phyloP scores from a whole-genome alignment of 2,113 vertebrate genomes.

The Corvus hawaiiensis region DNA sequence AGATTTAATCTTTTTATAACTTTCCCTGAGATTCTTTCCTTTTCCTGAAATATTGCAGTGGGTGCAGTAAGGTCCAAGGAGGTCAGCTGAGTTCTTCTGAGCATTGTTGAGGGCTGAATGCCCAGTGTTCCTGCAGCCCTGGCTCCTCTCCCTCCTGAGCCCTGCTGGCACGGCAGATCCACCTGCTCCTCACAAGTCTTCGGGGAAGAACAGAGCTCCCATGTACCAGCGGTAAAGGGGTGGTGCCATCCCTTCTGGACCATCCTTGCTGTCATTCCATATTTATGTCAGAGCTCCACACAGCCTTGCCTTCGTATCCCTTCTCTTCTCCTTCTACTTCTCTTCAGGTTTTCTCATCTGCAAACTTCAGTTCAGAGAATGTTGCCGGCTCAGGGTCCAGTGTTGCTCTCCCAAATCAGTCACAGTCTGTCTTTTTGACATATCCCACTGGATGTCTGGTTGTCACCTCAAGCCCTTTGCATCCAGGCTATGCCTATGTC shows the following conservation, averaged over 20 bases:
- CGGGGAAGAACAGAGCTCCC: neutral
- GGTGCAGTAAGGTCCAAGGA: neutral
- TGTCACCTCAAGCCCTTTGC: neutral
- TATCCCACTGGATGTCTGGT: neutral
- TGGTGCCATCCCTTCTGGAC: neutral
- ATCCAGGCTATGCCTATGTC: neutral
- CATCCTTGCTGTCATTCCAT: neutral
- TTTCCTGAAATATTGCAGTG: neutral
- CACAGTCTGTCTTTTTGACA: neutral
- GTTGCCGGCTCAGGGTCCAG: neutral
- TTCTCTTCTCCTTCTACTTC: neutral
- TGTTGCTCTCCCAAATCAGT: neutral
- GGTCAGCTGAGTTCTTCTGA: neutral
- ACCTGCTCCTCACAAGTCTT: neutral
- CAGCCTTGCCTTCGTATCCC: neutral
- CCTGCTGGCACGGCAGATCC: neutral
- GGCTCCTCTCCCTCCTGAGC: neutral
- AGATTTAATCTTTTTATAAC: neutral
- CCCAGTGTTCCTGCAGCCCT: neutral
- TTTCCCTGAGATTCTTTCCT: neutral
- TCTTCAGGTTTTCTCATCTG: neutral
- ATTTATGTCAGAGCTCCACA: neutral
- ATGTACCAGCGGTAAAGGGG: accelerated
- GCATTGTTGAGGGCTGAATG: neutral
- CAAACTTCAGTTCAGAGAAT: neutral